Base-by-base conservation (phyloP, 2,888 invertebrate species). In the Plebejus melissa region DNA sequence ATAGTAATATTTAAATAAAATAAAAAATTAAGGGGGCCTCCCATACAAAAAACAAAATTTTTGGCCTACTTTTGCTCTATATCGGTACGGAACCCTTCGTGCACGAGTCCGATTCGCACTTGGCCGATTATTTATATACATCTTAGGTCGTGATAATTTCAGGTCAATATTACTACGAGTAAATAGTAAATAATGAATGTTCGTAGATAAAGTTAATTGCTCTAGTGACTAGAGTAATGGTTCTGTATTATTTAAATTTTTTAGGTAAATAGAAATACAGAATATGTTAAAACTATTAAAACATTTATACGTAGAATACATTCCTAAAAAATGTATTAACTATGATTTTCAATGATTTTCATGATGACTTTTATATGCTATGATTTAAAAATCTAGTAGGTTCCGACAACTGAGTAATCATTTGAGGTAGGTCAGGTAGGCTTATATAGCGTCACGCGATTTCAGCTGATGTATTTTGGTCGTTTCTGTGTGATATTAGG, bases 401-500 rank as follows among this genome's bases (percentile, higher is more conserved):
- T 32, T 3, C 5, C 65, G 69, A 71, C 78, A 82, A 81, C 77
- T 77, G 80, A 76, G 77, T 78, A 77, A 77, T 32, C 77, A 77
- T 78, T 87, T 90, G 85, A 80, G 86, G 85, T 87, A 91, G 90
- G 90, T 88, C 77, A 32, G 32, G 32, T 32, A 32, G 32, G 32
- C 32, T 76, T 90, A 88, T 83, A 82, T 88, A 90, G 90, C 85
- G 86, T 78, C 80, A 79, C 86, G 85, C 79, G 83, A 83, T 81
- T 71, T 79, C 82, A 85, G 88, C 90, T 89, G 90, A 89, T 90
- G 90, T 84, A 83, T 85, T 82, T 84, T 85, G 86, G 83, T 88
- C 86, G 90, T 86, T 90, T 91, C 87, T 87, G 89, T 88, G 80
- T 83, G 85, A 90, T 91, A 91, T 91, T 91, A 90, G 90, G 90